phyloP scores from a whole-genome alignment of 2,888 invertebrate genomes.

The Chrysolina americana region DNA sequence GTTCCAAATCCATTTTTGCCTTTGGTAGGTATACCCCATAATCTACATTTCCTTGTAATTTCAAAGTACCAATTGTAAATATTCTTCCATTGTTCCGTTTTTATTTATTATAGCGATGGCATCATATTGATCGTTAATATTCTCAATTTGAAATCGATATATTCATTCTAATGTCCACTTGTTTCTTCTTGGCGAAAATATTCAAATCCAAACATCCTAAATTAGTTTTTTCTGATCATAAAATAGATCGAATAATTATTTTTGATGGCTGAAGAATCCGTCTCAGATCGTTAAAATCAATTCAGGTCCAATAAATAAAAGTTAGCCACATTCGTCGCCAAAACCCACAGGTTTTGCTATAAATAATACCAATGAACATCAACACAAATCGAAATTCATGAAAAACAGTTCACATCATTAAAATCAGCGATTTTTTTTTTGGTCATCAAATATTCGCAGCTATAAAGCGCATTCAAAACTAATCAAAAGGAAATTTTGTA shows the following conservation, averaged over 20 bases:
- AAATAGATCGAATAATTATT: too few relatives aligned
- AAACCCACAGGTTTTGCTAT: background rate
- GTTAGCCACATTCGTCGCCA: background rate
- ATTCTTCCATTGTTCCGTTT: background rate
- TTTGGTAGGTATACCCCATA: too few relatives aligned
- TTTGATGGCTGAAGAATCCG: background rate
- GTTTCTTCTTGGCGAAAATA: background rate
- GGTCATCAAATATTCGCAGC: too few relatives aligned
- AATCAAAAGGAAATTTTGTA: too few relatives aligned
- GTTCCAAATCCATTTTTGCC: too few relatives aligned
- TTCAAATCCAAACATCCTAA: too few relatives aligned
- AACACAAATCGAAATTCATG: background rate
- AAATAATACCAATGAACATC: too few relatives aligned
- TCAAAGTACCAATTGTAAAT: background rate
- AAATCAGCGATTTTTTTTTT: too few relatives aligned
- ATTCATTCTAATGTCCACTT: background rate
- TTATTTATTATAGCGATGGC: background rate
- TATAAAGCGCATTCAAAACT: too few relatives aligned
- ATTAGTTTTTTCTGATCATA: too few relatives aligned
- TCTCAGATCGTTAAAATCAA: background rate
- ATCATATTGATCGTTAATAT: background rate
- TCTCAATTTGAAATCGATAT: background rate
- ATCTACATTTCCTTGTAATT: too few relatives aligned
- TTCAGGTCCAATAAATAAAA: background rate
- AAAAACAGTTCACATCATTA: background rate